These are phyloP conservation scores for Petrophora chlorosata DNA, from an alignment of 2,888 invertebrate genomes.

Conservation along the genomic window DNA sequence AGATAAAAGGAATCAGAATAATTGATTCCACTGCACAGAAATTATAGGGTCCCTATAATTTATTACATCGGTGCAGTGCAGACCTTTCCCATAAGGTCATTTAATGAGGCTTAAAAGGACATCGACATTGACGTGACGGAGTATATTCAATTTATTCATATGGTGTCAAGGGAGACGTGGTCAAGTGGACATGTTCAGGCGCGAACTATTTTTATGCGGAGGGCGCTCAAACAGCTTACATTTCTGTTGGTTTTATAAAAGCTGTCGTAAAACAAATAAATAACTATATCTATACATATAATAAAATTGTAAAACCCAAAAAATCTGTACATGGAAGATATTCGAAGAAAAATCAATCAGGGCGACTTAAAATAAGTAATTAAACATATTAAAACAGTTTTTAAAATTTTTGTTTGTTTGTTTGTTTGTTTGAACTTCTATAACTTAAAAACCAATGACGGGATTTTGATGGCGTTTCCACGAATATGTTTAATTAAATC, in stretches of 20 bases:
- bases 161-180: constrained; percentile 67
- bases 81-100: constrained; percentile 55
- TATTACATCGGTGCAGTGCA: constrained; percentile 21
- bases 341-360: no score
- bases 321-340: no score
- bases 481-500: no score
- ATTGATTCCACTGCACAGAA: constrained; percentile 16
- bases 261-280: neutral
- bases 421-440: no score
- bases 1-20: neutral
- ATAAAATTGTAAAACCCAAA: no score
- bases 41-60: constrained; percentile 19
- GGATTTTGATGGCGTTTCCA: no score
- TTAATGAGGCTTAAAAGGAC: constrained; percentile 61
- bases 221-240: constrained; percentile 33
- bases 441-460: no score
- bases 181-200: constrained; percentile 51
- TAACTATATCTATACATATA: no score
- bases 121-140: constrained; percentile 52
- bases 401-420: no score
- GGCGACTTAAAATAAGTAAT: no score
- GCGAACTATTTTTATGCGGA: constrained; percentile 37
- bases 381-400: no score
- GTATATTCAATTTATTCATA: constrained; percentile 36
- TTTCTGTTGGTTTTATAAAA: constrained; percentile 7